phyloP scores from a whole-genome alignment of 2,888 invertebrate genomes.

The Sarcophaga carnaria region DNA sequence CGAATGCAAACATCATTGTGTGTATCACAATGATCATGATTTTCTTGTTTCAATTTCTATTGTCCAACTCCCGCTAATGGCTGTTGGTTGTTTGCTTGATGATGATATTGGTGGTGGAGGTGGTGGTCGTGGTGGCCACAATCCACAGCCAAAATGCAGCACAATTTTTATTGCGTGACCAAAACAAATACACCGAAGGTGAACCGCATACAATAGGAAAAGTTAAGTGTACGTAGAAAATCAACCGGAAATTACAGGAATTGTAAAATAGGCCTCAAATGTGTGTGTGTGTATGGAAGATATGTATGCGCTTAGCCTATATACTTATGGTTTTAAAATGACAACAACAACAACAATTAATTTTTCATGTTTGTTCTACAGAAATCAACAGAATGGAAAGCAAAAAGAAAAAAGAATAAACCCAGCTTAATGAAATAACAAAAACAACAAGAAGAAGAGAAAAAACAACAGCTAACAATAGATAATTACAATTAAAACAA shows the following conservation, averaged over 20 bases:
- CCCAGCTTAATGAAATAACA: background rate
- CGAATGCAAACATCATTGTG: too few relatives aligned
- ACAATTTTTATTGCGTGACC: slow-evolving; percentile 64
- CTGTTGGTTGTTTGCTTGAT: too few relatives aligned
- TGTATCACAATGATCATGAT: too few relatives aligned
- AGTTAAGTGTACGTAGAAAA: slow-evolving; percentile 49
- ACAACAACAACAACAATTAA: slow-evolving; percentile 17
- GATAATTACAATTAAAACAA: slow-evolving; percentile 65
- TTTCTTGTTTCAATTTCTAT: too few relatives aligned
- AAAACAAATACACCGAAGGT: slow-evolving; percentile 51
- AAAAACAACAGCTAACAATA: slow-evolving; percentile 33
- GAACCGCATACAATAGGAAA: slow-evolving; percentile 29
- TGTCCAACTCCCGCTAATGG: too few relatives aligned
- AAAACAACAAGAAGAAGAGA: background rate
- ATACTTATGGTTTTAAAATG: slow-evolving; percentile 17
- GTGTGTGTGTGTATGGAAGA: background rate
- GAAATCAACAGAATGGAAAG: slow-evolving; percentile 49
- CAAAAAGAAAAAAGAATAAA: background rate
- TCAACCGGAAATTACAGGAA: slow-evolving; percentile 62
- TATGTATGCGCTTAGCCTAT: background rate
- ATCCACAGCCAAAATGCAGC: slow-evolving; percentile 25
- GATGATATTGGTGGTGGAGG: too few relatives aligned
- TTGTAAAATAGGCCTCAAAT: slow-evolving; percentile 36
- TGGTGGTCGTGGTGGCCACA: too few relatives aligned
- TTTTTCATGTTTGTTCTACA: background rate